Evolutionary conservation across 1,140 invertebrate species (phyloP), one percentile per base, ranked within the genome.

Genomic region (Drosophila nikananu): DNA sequence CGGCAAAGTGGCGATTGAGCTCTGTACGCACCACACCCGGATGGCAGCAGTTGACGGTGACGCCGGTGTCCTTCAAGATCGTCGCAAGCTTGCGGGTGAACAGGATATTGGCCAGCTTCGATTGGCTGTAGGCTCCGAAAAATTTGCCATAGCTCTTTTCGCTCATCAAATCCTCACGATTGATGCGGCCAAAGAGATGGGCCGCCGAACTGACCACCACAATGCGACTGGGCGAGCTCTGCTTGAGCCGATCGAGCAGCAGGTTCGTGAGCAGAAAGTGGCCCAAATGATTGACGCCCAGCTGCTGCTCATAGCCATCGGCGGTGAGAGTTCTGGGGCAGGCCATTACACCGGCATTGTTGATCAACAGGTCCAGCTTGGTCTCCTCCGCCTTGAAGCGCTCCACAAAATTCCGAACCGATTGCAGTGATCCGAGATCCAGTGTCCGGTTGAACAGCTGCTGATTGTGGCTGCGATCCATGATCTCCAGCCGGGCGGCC

Each of bases 271-370:
- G 93, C 32, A 98, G 94, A 87, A 98, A 98, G 83, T 98, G 97
- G 0, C 97, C 97, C 55, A 97, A 93, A 92, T 97, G 95, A 92
- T 97, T 97, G 0, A 96, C 95, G 17, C 96, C 96, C 19, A 97
- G 93, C 72, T 97, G 96, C 58, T 95, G 95, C 91, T 98, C 98
- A 87, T 96, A 96, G 2, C 97, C 97, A 81, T 98, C 97, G 67
- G 95, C 95, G 0, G 96, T 96, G 65, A 94, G 94, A 9, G 93
- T 80, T 9, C 94, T 90, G 5, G 96, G 96, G 70, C 96, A 95
- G 72, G 95, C 94, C 96, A 96, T 96, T 0, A 98, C 95, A 13
- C 97, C 97, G 23, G 97, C 98, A 94, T 99, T 99, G 92, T 99
- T 99, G 49, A 99, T 96, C 39, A 99, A 94, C 32, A 98, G 95